These are phyloP conservation scores for Entomobrya multifasciata DNA, from an alignment of 2,888 invertebrate species.

Conservation along the genomic window DNA sequence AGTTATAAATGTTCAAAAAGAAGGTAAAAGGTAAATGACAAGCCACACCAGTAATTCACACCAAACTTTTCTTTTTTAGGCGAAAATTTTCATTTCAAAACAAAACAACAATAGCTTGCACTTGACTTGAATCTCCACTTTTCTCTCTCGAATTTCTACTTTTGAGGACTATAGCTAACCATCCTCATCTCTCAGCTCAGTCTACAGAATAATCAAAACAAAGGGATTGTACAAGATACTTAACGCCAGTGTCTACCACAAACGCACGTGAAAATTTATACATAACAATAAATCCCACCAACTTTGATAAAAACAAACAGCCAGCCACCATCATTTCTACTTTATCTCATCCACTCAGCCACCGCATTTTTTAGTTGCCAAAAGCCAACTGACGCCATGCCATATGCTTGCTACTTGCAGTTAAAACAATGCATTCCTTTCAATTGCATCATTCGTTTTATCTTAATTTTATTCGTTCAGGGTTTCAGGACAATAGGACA, in stretches of 20 bases:
- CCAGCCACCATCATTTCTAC: not conserved
- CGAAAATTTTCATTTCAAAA: no score
- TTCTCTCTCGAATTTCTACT: no score
- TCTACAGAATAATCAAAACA: no score
- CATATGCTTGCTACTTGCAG: not conserved
- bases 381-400: not conserved
- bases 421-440: not conserved
- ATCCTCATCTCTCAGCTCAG: no score
- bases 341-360: not conserved
- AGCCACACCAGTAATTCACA: not conserved
- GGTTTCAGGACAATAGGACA: not conserved
- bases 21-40: no score
- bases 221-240: not conserved
- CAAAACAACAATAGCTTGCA: no score
- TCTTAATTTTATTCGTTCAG: not conserved
- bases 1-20: no score
- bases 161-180: no score
- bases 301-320: not conserved
- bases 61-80: not conserved
- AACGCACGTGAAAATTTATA: not conserved
- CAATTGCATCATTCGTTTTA: not conserved
- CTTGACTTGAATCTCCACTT: no score
- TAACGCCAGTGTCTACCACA: not conserved
- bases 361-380: not conserved
- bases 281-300: not conserved